Conservation (phyloP, 1,140 invertebrate genomes). For the Diorhabda sublineata region DNA sequence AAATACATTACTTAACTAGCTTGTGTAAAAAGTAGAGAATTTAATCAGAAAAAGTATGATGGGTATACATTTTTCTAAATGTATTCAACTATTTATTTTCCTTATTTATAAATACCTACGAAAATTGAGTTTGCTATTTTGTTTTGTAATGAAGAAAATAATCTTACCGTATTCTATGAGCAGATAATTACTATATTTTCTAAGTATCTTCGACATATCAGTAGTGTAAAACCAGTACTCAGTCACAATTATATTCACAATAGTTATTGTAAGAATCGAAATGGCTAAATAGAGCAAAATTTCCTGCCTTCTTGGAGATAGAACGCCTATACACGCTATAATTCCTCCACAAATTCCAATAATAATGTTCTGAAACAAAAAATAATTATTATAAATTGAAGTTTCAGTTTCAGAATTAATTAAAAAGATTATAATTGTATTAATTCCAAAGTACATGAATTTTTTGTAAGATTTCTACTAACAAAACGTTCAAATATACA, state of each 20-base stretch:
- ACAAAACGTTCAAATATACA: too few relatives aligned
- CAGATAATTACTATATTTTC: conserved; percentile 42
- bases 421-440: too few relatives aligned
- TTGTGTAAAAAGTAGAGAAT: too few relatives aligned
- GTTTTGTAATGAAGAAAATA: neutral
- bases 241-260: conserved; percentile 47
- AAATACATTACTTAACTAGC: neutral
- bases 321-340: conserved; percentile 45
- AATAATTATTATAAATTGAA: neutral
- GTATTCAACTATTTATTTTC: too few relatives aligned
- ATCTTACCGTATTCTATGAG: conserved; percentile 48
- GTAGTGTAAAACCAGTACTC: conserved; percentile 48
- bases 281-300: conserved; percentile 48
- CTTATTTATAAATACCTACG: too few relatives aligned
- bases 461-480: too few relatives aligned
- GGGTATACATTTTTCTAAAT: too few relatives aligned
- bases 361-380: conserved; percentile 46
- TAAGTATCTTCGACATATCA: conserved; percentile 41
- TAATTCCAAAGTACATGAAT: too few relatives aligned
- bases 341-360: conserved; percentile 47
- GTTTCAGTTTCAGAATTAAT: too few relatives aligned
- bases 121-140: too few relatives aligned
- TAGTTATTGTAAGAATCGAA: conserved; percentile 47
- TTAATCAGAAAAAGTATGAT: too few relatives aligned
- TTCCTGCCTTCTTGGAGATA: conserved; percentile 47